Percentiles rank a stretch among this genome's conserved stretches.
Conservation (phyloP, 2,113 vertebrate species). For the Phalacrocorax brasilianus region DNA sequence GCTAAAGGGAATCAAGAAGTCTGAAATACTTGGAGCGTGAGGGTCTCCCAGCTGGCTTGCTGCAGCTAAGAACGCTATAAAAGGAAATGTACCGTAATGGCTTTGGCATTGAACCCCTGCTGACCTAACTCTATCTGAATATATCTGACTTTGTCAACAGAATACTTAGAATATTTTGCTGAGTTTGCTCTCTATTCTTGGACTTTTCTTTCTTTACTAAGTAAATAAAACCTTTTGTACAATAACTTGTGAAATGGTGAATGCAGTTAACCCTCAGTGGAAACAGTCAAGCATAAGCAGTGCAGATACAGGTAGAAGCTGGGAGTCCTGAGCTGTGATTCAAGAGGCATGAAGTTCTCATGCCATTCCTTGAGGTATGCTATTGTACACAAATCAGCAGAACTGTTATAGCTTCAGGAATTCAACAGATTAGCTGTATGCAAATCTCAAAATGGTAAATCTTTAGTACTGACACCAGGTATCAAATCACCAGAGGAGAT, state of each 20-base stretch:
- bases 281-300: background rate
- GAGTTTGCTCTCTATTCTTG: conserved; percentile 59
- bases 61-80: conserved; percentile 33
- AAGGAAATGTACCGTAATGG: conserved; percentile 11
- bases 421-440: background rate
- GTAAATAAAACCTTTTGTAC: conserved; percentile 54
- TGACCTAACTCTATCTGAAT: conserved; percentile 53
- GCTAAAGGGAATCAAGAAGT: background rate
- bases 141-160: conserved; percentile 60
- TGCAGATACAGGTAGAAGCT: background rate
- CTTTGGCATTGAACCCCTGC: conserved; percentile 50
- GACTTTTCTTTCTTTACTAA: conserved; percentile 43
- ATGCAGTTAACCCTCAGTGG: conserved; percentile 32
- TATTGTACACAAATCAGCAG: background rate
- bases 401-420: background rate
- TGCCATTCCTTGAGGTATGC: background rate
- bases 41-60: conserved; percentile 14
- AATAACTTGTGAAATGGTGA: conserved; percentile 43
- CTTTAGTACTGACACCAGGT: background rate
- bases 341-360: background rate
- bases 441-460: background rate
- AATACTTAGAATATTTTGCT: conserved; percentile 66
- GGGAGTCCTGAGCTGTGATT: background rate
- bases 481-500: background rate
- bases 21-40: background rate